These are phyloP conservation scores for Artibeus jamaicensis DNA, from an alignment of 2,797 vertebrate species.

Conservation along the genomic window DNA sequence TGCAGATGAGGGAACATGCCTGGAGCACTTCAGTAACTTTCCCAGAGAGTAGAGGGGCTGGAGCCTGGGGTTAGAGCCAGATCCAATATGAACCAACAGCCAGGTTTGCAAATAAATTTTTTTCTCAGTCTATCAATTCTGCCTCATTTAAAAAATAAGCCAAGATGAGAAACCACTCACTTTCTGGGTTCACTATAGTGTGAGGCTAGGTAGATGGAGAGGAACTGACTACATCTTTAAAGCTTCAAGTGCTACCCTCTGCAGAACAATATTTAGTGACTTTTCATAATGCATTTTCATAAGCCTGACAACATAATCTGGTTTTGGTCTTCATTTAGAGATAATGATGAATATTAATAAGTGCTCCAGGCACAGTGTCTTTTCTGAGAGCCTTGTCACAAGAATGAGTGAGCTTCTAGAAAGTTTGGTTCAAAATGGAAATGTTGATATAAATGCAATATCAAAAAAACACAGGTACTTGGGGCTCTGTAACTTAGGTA, in stretches of 20 bases:
- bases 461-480: background rate
- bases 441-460: background rate
- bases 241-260: background rate
- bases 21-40: background rate
- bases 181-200: background rate
- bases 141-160: background rate
- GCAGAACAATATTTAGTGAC: slow-evolving; percentile 8
- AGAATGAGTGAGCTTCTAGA: background rate
- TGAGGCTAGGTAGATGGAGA: background rate
- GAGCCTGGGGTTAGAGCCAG: background rate
- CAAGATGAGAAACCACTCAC: background rate
- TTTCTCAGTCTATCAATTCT: background rate
- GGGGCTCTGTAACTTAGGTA: background rate
- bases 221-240: background rate
- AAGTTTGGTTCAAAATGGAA: slow-evolving; percentile 48
- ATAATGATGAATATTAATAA: slow-evolving; percentile 65
- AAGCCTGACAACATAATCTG: slow-evolving; percentile 54
- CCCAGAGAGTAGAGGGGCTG: background rate
- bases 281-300: slow-evolving; percentile 55
- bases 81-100: background rate
- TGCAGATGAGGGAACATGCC: background rate
- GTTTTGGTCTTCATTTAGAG: slow-evolving; percentile 58
- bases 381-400: slow-evolving; percentile 29
- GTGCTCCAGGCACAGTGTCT: slow-evolving; percentile 42
- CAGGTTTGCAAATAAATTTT: background rate